phyloP scores from a whole-genome alignment of 2,797 vertebrate genomes.

The Limosa lapponica region DNA sequence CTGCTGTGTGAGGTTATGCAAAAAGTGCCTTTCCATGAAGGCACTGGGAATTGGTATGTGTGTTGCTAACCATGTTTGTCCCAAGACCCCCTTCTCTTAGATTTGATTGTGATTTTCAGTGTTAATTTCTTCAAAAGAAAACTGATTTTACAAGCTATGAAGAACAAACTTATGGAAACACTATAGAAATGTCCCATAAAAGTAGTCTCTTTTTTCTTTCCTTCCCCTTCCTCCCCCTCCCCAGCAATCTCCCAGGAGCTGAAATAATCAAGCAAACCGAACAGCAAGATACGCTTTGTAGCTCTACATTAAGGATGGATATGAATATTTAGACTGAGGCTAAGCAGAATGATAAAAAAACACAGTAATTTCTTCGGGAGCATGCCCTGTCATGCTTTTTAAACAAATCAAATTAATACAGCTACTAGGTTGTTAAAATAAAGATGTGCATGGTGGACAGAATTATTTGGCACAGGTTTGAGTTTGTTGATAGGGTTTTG shows the following conservation, averaged over 20 bases:
- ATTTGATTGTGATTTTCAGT: not conserved
- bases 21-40: not conserved
- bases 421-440: not conserved
- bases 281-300: not conserved
- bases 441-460: rapidly evolving
- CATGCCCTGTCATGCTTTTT: not conserved
- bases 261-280: not conserved
- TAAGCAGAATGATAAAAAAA: not conserved
- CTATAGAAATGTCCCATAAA: not conserved
- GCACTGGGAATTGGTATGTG: not conserved
- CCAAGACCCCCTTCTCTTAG: not conserved
- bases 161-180: not conserved
- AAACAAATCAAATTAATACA: not conserved
- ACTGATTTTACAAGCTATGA: not conserved
- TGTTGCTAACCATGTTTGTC: not conserved
- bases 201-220: not conserved
- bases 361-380: not conserved
- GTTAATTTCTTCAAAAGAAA: not conserved
- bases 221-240: not conserved
- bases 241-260: not conserved
- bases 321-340: not conserved
- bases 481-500: not conserved
- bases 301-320: not conserved
- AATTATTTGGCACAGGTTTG: not conserved
- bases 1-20: not conserved